Evolutionary conservation across 2,113 vertebrate species (phyloP), one percentile per base, ranked within the genome.

Genomic region (Pluvianellus socialis): DNA sequence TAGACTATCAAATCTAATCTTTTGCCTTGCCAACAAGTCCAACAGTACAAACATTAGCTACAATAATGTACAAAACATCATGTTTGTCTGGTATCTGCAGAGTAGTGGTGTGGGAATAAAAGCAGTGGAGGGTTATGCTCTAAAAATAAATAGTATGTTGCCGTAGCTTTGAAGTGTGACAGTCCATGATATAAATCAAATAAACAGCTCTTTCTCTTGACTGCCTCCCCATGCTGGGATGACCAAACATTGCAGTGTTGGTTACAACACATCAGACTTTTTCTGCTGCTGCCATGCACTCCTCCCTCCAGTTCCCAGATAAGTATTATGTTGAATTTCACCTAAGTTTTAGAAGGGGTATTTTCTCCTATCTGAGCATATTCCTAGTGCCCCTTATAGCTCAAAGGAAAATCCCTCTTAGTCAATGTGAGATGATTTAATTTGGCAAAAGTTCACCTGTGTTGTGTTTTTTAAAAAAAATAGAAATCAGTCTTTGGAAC

Each of bases 121-220:
- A 82, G 20, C 70, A 79, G 56, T 45, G 52, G 23, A 88, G 27
- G 20, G 27, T 91, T 20, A 16, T 59, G 62, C 28, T 91, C 38
- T 93, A 93, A 84, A 90, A 82, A 90, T 76, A 87, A 85, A 66
- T 72, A 33, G 15, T 79, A 55, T 56, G 55, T 92, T 93, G 49
- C 70, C 50, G 32, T 91, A 81, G 58, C 83, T 89, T 59, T 79
- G 68, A 88, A 90, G 80, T 79, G 38, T 72, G 61, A 62, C 87
- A 76, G 44, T 38, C 55, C 24, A 10, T 63, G 61, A 18, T 79
- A 53, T 77, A 82, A 97, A 80, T 61, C 38, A 94, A 53, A 89
- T 32, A 68, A 59, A 38, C 32, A 89, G 30, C 63, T 84, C 55
- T 53, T 86, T 42, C 32, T 90, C 52, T 65, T 72, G 22, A 19